Percentiles rank a stretch among this genome's conserved stretches.
These are phyloP conservation scores for Philotrypesis tridentata DNA, from an alignment of 1,140 invertebrate genomes.

Conservation along the genomic window DNA sequence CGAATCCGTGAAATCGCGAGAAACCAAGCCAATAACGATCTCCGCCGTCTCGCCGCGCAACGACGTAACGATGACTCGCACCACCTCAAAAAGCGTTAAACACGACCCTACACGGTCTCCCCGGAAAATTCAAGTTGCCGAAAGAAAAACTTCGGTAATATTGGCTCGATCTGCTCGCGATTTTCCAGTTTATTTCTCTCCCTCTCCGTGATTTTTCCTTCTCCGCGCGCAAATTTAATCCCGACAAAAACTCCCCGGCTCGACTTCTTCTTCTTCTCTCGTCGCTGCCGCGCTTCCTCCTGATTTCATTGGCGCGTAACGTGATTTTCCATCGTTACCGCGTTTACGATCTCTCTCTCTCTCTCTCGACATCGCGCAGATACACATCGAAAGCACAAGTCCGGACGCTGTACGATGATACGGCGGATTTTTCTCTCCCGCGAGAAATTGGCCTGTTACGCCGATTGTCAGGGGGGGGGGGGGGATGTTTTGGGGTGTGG, in stretches of 20 bases:
- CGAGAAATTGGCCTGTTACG: conserved; percentile 28
- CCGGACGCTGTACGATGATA: conserved; percentile 1
- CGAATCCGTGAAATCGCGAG: background rate
- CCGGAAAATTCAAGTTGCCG: no score
- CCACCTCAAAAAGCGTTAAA: no score
- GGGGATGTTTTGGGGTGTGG: background rate
- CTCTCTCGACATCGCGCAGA: no score
- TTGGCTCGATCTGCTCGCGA: no score
- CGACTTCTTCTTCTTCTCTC: background rate
- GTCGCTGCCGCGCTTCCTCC: background rate
- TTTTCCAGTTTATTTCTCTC: background rate
- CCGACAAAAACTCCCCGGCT: background rate
- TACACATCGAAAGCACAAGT: no score
- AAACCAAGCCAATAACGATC: no score
- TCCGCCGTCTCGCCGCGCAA: no score
- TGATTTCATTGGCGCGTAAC: conserved; percentile 33
- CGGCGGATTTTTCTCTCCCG: conserved; percentile 30
- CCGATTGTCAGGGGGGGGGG: conserved; percentile 4
- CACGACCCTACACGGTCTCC: no score
- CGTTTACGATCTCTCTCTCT: conserved; percentile 28
- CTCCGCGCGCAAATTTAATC: conserved; percentile 34
- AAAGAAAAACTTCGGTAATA: no score
- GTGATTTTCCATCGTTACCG: conserved; percentile 20
- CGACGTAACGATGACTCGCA: no score
- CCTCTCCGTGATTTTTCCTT: conserved; percentile 12